Evolutionary conservation across 35 echinoderm and acorn worm species (phyloP).

Genomic region (Ophioderma brevispina): DNA sequence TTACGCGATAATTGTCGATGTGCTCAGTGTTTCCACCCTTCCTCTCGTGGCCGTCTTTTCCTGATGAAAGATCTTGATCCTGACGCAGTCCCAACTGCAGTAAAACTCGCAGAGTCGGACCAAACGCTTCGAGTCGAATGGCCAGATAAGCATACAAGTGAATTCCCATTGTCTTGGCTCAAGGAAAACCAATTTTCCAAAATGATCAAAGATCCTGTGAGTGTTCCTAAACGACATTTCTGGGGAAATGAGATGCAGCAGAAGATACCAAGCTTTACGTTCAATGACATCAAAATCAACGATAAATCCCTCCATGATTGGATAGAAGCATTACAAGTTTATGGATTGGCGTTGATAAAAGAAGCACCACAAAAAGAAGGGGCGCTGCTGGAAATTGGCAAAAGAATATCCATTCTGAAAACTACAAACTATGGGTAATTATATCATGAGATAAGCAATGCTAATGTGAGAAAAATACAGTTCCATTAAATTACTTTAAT

Average conservation of each 20-base stretch:
- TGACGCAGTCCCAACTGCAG: slow-evolving; percentile 12
- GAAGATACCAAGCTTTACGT: background rate
- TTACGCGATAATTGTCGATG: slow-evolving; percentile 65
- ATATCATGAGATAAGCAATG: too few species aligned
- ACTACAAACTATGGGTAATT: slow-evolving; percentile 18
- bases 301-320: slow-evolving; percentile 25
- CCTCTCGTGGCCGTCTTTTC: background rate
- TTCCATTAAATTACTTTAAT: background rate
- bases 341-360: slow-evolving; percentile 19
- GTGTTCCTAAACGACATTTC: background rate
- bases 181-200: slow-evolving; percentile 4
- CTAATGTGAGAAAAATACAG: background rate
- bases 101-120: background rate
- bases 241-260: slow-evolving; percentile 25
- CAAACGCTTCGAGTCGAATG: background rate
- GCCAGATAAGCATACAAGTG: slow-evolving; percentile 19
- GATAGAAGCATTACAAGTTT: background rate
- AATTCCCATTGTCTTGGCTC: slow-evolving; percentile 1
- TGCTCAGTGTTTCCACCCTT: slow-evolving; percentile 36
- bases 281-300: background rate
- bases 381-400: background rate
- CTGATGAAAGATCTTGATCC: slow-evolving; percentile 14
- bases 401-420: slow-evolving; percentile 12
- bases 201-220: background rate
- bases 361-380: background rate